phyloP scores from a whole-genome alignment of 2,888 invertebrate species.

The Drosophila planitibia region DNA sequence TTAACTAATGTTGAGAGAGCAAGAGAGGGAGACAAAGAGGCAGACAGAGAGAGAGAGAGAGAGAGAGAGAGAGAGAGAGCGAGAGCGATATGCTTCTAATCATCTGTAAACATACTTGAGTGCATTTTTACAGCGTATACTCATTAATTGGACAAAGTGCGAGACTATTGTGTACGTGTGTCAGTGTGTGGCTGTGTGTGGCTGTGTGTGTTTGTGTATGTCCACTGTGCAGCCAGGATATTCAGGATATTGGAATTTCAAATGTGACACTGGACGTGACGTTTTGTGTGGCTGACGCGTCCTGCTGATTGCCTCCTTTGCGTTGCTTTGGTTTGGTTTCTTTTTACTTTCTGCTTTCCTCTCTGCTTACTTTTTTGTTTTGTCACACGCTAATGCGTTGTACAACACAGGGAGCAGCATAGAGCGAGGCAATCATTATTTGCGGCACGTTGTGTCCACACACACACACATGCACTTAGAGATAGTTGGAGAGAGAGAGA shows the following conservation, averaged over 20 bases:
- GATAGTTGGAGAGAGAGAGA: slow-evolving; percentile 5
- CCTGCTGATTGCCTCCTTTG: slow-evolving; percentile 45
- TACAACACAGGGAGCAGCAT: slow-evolving; percentile 29
- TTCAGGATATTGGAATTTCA: slow-evolving; percentile 63
- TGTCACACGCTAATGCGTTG: slow-evolving; percentile 62
- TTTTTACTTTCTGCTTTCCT: slow-evolving; percentile 1
- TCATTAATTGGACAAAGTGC: slow-evolving; percentile 52
- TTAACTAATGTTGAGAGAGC: background rate
- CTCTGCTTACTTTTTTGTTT: slow-evolving; percentile 15
- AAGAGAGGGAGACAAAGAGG: background rate
- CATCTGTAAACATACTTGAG: slow-evolving; percentile 55
- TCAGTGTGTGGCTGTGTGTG: slow-evolving; percentile 3
- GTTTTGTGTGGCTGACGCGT: slow-evolving; percentile 42
- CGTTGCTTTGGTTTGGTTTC: slow-evolving; percentile 15
- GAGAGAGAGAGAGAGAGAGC: background rate
- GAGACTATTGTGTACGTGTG: slow-evolving; percentile 7
- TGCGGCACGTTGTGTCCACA: slow-evolving; percentile 59
- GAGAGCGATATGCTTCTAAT: slow-evolving; percentile 34
- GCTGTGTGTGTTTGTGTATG: slow-evolving; percentile 8
- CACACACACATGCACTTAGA: slow-evolving; percentile 17
- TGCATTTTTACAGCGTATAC: slow-evolving; percentile 32
- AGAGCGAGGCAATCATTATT: slow-evolving; percentile 57
- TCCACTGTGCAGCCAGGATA: slow-evolving; percentile 38
- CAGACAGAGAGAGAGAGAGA: background rate
- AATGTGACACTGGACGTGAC: slow-evolving; percentile 62